Conservation (phyloP, 2,797 vertebrate species). For the Diplodus sargus region DNA sequence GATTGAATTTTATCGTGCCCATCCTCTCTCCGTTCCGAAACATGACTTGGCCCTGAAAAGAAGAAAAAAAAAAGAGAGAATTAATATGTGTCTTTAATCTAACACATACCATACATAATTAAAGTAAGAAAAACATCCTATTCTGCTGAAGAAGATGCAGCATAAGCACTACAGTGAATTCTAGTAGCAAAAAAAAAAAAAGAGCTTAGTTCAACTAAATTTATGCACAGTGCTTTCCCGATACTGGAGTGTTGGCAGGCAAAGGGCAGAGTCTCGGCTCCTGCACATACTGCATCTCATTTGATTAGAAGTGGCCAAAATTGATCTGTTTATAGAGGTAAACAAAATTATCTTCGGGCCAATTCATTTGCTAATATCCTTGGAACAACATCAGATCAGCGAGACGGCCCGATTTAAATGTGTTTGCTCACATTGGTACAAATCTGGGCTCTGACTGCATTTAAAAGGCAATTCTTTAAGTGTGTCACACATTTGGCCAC, state of each 20-base stretch:
- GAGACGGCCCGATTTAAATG: slow-evolving; percentile 33
- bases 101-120: slow-evolving; percentile 6
- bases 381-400: slow-evolving; percentile 45
- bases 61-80: slow-evolving; percentile 13
- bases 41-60: slow-evolving; percentile 96
- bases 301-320: slow-evolving; percentile 74
- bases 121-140: neutral
- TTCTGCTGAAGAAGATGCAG: slow-evolving; percentile 28
- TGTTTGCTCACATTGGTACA: slow-evolving; percentile 13
- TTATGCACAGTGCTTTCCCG: slow-evolving; percentile 45
- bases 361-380: slow-evolving; percentile 75
- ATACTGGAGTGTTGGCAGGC: slow-evolving; percentile 51
- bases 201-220: slow-evolving; percentile 44
- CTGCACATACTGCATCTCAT: slow-evolving; percentile 61
- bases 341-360: slow-evolving; percentile 72
- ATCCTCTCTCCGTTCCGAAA: slow-evolving; percentile 99
- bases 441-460: slow-evolving; percentile 10
- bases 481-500: neutral
- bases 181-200: slow-evolving; percentile 9
- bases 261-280: slow-evolving; percentile 55
- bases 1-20: slow-evolving; percentile 99
- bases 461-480: slow-evolving; percentile 37
- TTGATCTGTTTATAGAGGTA: slow-evolving; percentile 74
- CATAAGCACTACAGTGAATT: slow-evolving; percentile 8
- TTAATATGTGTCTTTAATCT: neutral